Conservation (phyloP, 30 jellyfish, hydroid and myxozoan genomes). For the Catostylus mosaicus region DNA sequence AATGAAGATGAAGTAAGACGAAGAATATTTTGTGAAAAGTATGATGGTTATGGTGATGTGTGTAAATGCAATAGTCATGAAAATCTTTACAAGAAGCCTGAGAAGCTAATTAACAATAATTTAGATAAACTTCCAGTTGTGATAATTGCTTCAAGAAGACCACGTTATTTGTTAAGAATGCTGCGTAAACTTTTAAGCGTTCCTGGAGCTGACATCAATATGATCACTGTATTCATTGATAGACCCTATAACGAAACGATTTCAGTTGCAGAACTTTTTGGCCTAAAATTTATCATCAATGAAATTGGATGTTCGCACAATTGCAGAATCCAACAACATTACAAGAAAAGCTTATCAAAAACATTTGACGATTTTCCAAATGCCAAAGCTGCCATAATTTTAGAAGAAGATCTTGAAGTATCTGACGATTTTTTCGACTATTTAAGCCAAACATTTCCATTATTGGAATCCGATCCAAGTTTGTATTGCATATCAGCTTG, state of each 20-base stretch:
- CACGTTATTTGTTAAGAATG: conserved; percentile 88
- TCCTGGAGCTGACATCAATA: conserved; percentile 91
- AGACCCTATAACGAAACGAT: conserved; percentile 84
- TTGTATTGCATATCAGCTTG: conserved; percentile 98
- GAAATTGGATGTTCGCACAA: conserved; percentile 88
- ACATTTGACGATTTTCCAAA: conserved; percentile 90
- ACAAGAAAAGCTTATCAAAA: conserved; percentile 79
- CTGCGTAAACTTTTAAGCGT: conserved; percentile 86
- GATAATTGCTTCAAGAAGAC: conserved; percentile 96
- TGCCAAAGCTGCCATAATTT: conserved; percentile 82
- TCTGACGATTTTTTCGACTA: conserved; percentile 95
- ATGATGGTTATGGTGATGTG: conserved; percentile 96
- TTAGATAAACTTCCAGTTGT: conserved; percentile 86
- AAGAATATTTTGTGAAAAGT: conserved; percentile 66
- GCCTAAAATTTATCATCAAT: conserved; percentile 77
- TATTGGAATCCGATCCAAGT: conserved; percentile 79
- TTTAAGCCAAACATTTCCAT: conserved; percentile 88
- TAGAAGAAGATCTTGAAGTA: conserved; percentile 98
- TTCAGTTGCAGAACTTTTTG: conserved; percentile 94
- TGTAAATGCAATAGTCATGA: conserved; percentile 88
- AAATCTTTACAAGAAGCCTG: conserved; percentile 64
- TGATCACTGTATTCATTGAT: conserved; percentile 88
- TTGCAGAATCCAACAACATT: conserved; percentile 98
- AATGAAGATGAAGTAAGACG: conserved; percentile 70
- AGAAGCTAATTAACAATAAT: conserved; percentile 35